Conservation (phyloP, 2,113 vertebrate genomes). For the Phalacrocorax pelagicus region DNA sequence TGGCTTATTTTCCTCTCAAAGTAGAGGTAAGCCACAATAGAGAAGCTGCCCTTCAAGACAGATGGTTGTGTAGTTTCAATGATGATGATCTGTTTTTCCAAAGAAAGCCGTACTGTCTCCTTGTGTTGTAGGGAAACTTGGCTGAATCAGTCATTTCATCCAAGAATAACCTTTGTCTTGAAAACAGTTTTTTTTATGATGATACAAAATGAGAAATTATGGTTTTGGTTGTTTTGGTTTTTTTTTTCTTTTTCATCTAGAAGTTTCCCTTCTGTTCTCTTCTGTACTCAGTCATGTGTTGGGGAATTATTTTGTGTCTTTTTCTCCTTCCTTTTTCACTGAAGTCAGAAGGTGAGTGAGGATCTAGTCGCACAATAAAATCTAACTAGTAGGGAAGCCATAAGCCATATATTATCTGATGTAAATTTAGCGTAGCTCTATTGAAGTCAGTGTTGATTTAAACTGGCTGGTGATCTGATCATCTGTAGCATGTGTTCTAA, state of each 20-base stretch:
- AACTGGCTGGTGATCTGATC: not conserved
- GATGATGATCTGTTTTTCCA: not conserved
- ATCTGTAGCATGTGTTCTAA: not conserved
- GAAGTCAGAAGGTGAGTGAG: not conserved
- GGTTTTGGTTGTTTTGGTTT: not conserved
- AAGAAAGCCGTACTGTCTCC: not conserved
- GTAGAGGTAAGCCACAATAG: not conserved
- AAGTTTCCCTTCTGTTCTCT: not conserved
- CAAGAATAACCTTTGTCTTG: not conserved
- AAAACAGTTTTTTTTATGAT: not conserved
- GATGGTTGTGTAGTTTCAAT: not conserved
- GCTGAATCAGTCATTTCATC: not conserved
- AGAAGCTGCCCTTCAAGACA: not conserved
- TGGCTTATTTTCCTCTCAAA: not conserved
- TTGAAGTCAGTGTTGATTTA: not conserved
- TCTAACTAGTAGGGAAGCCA: not conserved
- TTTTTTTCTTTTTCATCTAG: no score
- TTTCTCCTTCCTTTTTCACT: not conserved
- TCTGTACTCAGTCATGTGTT: not conserved
- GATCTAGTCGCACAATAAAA: not conserved
- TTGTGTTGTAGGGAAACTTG: not conserved
- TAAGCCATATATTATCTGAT: not conserved
- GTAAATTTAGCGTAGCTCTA: not conserved
- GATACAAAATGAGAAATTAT: not conserved
- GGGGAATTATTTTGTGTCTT: not conserved